Conservation (phyloP, 1,140 invertebrate genomes). For the Cherax destructor region DNA sequence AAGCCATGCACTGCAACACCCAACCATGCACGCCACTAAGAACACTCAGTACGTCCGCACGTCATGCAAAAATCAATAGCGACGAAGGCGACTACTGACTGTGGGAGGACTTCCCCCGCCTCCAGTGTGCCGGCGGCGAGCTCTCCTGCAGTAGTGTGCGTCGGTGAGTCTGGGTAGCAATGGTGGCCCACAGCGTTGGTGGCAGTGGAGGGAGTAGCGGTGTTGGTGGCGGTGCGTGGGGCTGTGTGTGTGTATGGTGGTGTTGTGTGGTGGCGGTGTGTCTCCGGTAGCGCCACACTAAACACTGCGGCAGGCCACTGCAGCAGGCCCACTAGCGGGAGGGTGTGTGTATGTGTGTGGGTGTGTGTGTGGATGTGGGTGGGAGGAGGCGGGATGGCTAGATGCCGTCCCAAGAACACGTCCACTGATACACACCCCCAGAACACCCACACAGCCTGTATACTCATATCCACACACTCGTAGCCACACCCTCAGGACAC, state of each 20-base stretch:
- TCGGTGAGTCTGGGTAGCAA: neutral
- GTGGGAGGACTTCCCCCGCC: neutral
- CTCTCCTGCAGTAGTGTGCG: neutral
- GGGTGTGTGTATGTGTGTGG: too few relatives aligned
- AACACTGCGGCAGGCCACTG: conserved; percentile 1
- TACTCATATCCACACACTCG: too few relatives aligned
- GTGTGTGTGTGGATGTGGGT: too few relatives aligned
- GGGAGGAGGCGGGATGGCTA: too few relatives aligned
- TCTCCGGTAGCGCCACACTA: neutral
- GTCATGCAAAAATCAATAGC: neutral
- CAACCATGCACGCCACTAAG: too few relatives aligned
- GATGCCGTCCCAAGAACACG: too few relatives aligned
- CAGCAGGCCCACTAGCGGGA: neutral
- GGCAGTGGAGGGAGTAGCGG: neutral
- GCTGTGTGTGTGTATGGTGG: neutral
- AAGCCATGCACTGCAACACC: too few relatives aligned
- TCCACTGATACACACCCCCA: too few relatives aligned
- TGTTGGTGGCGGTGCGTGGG: neutral
- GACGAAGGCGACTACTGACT: neutral
- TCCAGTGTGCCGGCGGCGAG: neutral
- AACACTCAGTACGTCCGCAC: neutral
- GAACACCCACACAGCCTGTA: too few relatives aligned
- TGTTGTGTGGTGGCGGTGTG: neutral
- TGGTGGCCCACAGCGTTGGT: neutral
- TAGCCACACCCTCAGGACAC: too few relatives aligned